These are phyloP conservation scores for Dolichotis patagonum DNA, from an alignment of 2,113 vertebrate species.

Conservation along the genomic window DNA sequence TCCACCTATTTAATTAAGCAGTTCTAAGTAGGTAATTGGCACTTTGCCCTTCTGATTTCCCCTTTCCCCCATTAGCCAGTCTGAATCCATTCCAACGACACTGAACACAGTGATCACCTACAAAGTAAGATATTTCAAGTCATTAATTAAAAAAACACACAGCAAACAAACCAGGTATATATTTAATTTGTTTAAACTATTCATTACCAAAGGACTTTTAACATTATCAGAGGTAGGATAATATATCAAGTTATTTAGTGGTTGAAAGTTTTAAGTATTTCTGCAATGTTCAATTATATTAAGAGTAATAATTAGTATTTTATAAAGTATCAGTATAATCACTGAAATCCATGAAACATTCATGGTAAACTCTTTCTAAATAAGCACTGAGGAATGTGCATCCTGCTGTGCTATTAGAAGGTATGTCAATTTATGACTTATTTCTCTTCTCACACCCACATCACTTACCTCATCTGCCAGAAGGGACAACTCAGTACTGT, in stretches of 20 bases:
- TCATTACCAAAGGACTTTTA: conserved; percentile 50
- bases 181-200: conserved; percentile 42
- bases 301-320: conserved; percentile 28
- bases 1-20: conserved; percentile 92
- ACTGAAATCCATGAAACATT: conserved; percentile 45
- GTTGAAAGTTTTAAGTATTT: conserved; percentile 62
- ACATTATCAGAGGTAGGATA: conserved; percentile 26
- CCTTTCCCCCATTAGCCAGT: conserved; percentile 99
- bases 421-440: neutral
- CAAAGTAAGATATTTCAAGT: conserved; percentile 76
- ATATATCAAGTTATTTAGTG: conserved; percentile 6
- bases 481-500: conserved; percentile 97
- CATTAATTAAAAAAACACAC: conserved; percentile 52
- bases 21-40: conserved; percentile 99
- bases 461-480: conserved; percentile 96
- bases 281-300: conserved; percentile 26
- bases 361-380: conserved; percentile 10
- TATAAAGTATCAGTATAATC: conserved; percentile 32
- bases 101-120: conserved; percentile 98
- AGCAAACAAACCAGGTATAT: conserved; percentile 36
- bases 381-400: neutral
- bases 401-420: conserved; percentile 5
- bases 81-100: conserved; percentile 96
- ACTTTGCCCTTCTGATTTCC: conserved; percentile 98
- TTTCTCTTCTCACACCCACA: neutral